Evolutionary conservation across 2,113 vertebrate genomes (phyloP), one percentile per base, ranked within the genome.

Genomic region (Miniopterus natalensis): DNA sequence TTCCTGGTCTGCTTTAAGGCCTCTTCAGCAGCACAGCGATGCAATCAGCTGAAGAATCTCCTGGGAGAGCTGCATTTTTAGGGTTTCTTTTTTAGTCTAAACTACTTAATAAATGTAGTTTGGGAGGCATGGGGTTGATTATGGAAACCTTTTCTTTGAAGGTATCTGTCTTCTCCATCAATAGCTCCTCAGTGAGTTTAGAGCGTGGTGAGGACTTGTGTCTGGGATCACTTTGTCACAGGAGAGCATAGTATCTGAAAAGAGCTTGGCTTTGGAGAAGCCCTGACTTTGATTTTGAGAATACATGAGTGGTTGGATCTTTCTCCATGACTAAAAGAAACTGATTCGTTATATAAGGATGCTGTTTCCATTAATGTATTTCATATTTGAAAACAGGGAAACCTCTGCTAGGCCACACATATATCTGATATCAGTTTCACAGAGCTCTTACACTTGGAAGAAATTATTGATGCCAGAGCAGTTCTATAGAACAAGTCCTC

Each of bases 371-470:
- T 74, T 51, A 77, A 78, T 86, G 18, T 18, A 87, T 84, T 96
- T 92, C 13, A 89, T 79, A 75, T 93, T 86, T 84, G 61, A 85
- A 94, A 93, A 85, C 40, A 47, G 74, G 25, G 84, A 83, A 81
- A 74, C 27, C 31, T 49, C 13, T 94, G n/a, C 17, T 55, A 90
- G 94, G 65, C 49, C 45, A 59, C 57, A 53, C 8, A n/a, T 70
- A 29, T 53, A 68, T 86, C 15, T 96, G 57, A 75, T 71, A 71
- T 1, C 53, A 87, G 66, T 90, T 68, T 94, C 6, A 84, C 3
- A 65, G 45, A 65, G 63, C 29, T 87, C n/a, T 61, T 61, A 93
- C 4, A 57, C 80, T 77, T 92, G 73, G 66, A 95, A 92, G 57
- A 70, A 51, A 90, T 51, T 90, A 53, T 92, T 92, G 55, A 83